These are phyloP conservation scores for Sinodicranocentrus sp. DNA, from an alignment of 2,888 invertebrate species.

Conservation along the genomic window DNA sequence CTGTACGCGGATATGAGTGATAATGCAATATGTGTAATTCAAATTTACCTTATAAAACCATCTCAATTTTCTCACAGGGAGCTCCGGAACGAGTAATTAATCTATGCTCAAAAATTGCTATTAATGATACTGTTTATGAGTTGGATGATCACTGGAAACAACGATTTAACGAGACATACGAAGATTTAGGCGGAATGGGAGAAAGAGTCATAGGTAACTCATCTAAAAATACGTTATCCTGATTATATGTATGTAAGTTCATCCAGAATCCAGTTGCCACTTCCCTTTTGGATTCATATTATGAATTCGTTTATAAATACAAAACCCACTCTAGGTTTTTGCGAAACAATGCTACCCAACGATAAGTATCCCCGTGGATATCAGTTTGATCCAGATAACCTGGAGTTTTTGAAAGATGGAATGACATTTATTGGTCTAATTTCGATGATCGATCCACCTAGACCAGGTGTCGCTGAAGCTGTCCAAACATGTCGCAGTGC, in stretches of 20 bases:
- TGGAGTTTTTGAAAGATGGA: slow-evolving; percentile 84
- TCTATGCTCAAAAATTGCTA: slow-evolving; percentile 82
- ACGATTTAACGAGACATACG: slow-evolving; percentile 84
- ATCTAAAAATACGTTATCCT: no score
- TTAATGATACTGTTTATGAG: slow-evolving; percentile 81
- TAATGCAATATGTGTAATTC: no score
- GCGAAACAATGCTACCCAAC: slow-evolving; percentile 78
- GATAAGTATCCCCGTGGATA: slow-evolving; percentile 81
- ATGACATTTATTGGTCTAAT: slow-evolving; percentile 84
- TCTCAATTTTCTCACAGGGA: slow-evolving; percentile 79
- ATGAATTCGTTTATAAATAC: no score
- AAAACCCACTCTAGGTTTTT: slow-evolving; percentile 78
- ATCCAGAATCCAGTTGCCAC: no score
- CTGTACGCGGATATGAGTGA: no score
- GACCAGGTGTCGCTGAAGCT: slow-evolving; percentile 84
- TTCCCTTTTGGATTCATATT: no score
- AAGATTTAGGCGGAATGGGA: slow-evolving; percentile 90
- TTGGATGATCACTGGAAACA: slow-evolving; percentile 81
- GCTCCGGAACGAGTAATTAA: slow-evolving; percentile 86
- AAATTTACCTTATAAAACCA: no score
- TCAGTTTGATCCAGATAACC: slow-evolving; percentile 81
- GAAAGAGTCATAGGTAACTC: slow-evolving; percentile 86
- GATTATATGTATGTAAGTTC: no score
- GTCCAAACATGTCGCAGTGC: slow-evolving; percentile 86
- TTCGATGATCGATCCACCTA: slow-evolving; percentile 87